Evolutionary conservation across 2,797 vertebrate genomes (phyloP).

Genomic region (Sylvia borin): DNA sequence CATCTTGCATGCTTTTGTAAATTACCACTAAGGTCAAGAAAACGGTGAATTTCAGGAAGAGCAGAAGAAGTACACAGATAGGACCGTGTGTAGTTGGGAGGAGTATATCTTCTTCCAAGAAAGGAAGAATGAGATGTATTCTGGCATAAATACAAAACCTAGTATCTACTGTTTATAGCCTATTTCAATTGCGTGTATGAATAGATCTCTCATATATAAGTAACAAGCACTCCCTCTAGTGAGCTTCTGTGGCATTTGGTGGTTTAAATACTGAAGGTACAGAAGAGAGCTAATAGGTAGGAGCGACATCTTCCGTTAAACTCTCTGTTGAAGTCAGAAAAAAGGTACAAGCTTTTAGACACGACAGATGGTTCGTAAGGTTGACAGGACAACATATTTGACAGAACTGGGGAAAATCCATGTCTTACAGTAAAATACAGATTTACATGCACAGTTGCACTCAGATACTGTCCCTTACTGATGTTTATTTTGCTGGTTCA

Average conservation of each 20-base stretch:
- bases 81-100: background rate
- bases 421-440: background rate
- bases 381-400: accelerated
- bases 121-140: background rate
- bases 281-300: background rate
- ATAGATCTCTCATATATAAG: background rate
- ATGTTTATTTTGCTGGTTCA: background rate
- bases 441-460: background rate
- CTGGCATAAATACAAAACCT: background rate
- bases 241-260: background rate
- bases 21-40: background rate
- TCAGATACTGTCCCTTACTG: background rate
- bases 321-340: background rate
- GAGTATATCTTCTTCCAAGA: background rate
- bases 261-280: background rate
- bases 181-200: background rate
- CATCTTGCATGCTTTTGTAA: background rate
- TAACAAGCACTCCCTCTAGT: slow-evolving; percentile 40
- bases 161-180: background rate
- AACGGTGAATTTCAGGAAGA: background rate
- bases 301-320: background rate
- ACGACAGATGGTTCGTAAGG: background rate
- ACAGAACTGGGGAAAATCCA: background rate
- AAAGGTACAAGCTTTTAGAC: background rate
- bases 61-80: background rate